Base-by-base conservation (phyloP, 64 coral and sea anemone species). In the Stylophora pistillata region DNA sequence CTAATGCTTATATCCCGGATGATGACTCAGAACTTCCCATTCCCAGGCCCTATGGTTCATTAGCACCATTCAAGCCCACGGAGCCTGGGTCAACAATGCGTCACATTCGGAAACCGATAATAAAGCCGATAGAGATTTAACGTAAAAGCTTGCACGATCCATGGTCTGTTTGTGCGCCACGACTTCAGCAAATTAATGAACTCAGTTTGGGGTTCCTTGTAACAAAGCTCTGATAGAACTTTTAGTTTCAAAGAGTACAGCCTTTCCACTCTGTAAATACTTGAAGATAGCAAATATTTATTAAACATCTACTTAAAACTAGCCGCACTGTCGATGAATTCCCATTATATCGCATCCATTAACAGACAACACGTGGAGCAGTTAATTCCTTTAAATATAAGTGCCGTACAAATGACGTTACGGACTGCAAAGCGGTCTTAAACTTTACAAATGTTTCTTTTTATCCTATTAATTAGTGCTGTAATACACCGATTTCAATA, bases 1-100 rank as follows among this genome's bases (percentile, higher is more conserved):
- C 97, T 33, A 99, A 99, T 95, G 97, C 97, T 12, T 99, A 99
- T 83, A 99, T 99, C 54, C 97, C 97, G 58, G 97, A 99, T 89
- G 97, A 99, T 77, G 97, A 99, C 88, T 62, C 93, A 4, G 97
- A 99, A 26, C 64, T 99, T 33, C 97, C 97, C 15, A 99, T 99
- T 68, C 97, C 97, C 53, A 94, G 97, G 55, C 97, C 97, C 56
- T 99, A 99, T 72, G 97, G 97, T 26, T 74, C 97, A 15, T 79
- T 95, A 15, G 97, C 97, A 5, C 97, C 97, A 30, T 99, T 99
- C 79, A 99, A 99, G 75, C 97, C 97, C 18, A 90, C 97, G 23
- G 93, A 99, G 63, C 97, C 93, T 78, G 97, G 97, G 23, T 99
- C 93, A 0, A 95, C 97, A 13, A 99, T 99, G 97, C 76, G 97